Evolutionary conservation across 2,797 vertebrate species (phyloP).

Genomic region (Coregonus sp.): DNA sequence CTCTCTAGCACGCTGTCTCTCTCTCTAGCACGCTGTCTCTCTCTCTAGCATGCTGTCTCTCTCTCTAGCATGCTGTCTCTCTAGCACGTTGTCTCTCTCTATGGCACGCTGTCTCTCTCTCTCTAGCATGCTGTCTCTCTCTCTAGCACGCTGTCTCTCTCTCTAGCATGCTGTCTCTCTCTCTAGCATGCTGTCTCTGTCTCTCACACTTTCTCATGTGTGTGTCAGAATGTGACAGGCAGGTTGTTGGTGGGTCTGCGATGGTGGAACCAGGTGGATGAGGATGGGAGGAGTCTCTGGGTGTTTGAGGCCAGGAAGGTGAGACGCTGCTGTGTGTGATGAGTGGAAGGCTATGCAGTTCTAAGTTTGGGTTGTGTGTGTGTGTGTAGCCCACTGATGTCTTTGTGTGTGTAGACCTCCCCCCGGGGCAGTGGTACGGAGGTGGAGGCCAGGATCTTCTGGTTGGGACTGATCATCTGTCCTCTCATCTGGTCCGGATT

Average conservation of each 20-base stretch:
- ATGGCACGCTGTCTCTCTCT: too few species aligned
- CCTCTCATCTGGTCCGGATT: conserved; percentile 85
- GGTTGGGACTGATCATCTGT: conserved; percentile 85
- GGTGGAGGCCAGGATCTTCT: conserved; percentile 84
- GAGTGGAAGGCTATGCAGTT: too few species aligned
- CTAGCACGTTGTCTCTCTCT: too few species aligned
- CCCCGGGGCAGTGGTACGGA: conserved; percentile 64
- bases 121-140: too few species aligned
- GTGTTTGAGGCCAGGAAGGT: conserved; percentile 87
- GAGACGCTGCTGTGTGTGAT: conserved; percentile 10
- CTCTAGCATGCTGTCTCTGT: too few species aligned
- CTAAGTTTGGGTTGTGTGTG: background rate
- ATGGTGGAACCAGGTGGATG: conserved; percentile 92
- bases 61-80: too few species aligned
- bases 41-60: too few species aligned
- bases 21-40: too few species aligned
- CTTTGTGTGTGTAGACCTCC: conserved; percentile 27
- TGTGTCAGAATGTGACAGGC: conserved; percentile 83
- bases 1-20: too few species aligned
- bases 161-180: too few species aligned
- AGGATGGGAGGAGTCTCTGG: conserved; percentile 88
- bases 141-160: too few species aligned
- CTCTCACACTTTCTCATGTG: background rate
- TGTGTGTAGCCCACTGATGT: background rate
- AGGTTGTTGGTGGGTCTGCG: conserved; percentile 84